Evolutionary conservation across 92 coral and sea anemone species (phyloP).

Genomic region (Epizoanthus fatuus): DNA sequence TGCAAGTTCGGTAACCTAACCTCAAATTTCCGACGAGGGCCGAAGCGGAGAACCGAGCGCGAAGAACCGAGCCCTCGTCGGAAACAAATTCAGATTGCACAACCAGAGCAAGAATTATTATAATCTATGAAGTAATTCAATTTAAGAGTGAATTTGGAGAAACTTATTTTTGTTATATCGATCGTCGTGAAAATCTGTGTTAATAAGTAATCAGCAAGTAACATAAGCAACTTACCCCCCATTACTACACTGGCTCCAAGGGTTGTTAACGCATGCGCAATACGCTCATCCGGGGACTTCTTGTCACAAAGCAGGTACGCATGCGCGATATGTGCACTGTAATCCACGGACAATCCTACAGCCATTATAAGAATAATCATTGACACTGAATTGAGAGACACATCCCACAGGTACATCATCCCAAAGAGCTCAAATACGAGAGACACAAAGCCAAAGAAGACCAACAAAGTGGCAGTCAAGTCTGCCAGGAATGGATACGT

Average conservation of each 20-base stretch:
- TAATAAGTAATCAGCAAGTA: too few relatives aligned
- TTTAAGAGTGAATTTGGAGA: too few relatives aligned
- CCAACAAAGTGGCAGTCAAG: constrained; percentile 67
- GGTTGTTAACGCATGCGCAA: constrained; percentile 85
- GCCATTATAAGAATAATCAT: constrained; percentile 98
- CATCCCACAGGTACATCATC: constrained; percentile 90
- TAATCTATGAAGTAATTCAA: too few relatives aligned
- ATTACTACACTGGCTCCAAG: constrained; percentile 93
- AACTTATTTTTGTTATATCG: too few relatives aligned
- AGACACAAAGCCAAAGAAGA: constrained; percentile 81
- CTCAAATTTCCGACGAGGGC: too few relatives aligned
- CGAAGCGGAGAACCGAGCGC: too few relatives aligned
- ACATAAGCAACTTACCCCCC: constrained; percentile 76
- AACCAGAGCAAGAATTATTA: too few relatives aligned
- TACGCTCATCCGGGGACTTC: constrained; percentile 81
- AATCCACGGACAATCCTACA: constrained; percentile 93
- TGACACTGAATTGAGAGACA: constrained; percentile 86
- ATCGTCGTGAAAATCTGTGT: too few relatives aligned
- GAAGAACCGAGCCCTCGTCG: too few relatives aligned
- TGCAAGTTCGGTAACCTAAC: too few relatives aligned
- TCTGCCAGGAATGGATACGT: constrained; percentile 82
- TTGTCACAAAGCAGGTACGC: constrained; percentile 79
- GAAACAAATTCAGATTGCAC: too few relatives aligned
- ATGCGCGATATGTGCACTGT: constrained; percentile 98
- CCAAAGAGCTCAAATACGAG: constrained; percentile 92